These are phyloP conservation scores for Andrena cerasifolii DNA, from an alignment of 1,140 invertebrate species.

Conservation along the genomic window DNA sequence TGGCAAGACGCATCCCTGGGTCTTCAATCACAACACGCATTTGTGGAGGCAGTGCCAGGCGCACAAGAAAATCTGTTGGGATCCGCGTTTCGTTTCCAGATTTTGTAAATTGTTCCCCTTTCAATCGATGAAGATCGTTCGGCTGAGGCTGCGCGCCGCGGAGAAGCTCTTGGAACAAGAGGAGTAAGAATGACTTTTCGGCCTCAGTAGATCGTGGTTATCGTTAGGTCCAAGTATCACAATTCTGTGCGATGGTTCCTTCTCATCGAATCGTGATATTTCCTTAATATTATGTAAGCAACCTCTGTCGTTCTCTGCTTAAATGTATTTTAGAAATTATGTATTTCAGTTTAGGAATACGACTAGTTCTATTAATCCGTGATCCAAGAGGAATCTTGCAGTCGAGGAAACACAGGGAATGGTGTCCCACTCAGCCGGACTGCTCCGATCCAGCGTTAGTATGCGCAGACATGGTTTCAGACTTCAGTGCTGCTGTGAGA, in stretches of 20 bases:
- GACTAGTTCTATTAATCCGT: constrained; percentile 89
- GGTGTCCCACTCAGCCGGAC: constrained; percentile 92
- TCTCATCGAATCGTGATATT: too few species aligned
- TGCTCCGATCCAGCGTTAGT: constrained; percentile 90
- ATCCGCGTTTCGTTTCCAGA: constrained; percentile 88
- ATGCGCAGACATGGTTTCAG: constrained; percentile 91
- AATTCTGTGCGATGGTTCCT: too few species aligned
- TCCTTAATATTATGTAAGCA: too few species aligned
- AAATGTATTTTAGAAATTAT: background rate
- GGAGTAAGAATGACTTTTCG: constrained; percentile 83
- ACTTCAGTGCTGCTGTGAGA: constrained; percentile 89
- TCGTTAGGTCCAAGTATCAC: too few species aligned
- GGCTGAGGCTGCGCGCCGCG: constrained; percentile 88
- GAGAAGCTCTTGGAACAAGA: constrained; percentile 88
- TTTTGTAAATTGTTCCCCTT: constrained; percentile 93
- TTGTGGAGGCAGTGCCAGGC: constrained; percentile 91
- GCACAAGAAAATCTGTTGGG: constrained; percentile 89
- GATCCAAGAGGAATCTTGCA: constrained; percentile 94
- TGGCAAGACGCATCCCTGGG: constrained; percentile 89
- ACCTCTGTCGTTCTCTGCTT: background rate
- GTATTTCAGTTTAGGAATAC: constrained; percentile 86
- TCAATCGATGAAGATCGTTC: constrained; percentile 93
- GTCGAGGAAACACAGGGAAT: constrained; percentile 91
- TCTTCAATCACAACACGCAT: constrained; percentile 92
- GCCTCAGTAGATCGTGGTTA: too few species aligned